phyloP scores from a whole-genome alignment of 1,140 invertebrate genomes.

The Neocloeon triangulifer region DNA sequence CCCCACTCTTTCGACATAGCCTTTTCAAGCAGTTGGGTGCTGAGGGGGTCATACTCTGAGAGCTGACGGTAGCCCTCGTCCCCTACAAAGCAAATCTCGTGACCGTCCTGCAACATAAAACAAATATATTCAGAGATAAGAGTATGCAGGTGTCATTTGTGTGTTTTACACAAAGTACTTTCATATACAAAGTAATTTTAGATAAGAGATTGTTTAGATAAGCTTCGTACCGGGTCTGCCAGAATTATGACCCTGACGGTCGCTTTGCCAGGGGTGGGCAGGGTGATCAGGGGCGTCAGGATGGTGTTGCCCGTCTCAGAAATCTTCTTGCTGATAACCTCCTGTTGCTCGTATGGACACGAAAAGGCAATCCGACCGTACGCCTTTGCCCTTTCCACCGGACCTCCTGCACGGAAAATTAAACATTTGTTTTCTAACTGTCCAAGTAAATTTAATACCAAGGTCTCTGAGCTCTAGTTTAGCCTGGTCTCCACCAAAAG shows the following conservation, averaged over 20 bases:
- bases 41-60: conserved; percentile 66
- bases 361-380: conserved; percentile 92
- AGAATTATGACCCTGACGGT: conserved; percentile 89
- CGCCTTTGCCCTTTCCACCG: conserved; percentile 67
- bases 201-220: background rate
- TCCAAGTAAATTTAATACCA: conserved; percentile 26
- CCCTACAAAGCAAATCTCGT: conserved; percentile 98
- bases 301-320: conserved; percentile 49
- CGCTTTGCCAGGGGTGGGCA: conserved; percentile 92
- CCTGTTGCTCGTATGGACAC: conserved; percentile 50
- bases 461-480: conserved; percentile 52
- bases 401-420: conserved; percentile 26
- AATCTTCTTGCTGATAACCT: conserved; percentile 48
- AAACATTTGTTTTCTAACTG: too few relatives aligned
- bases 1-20: too few relatives aligned
- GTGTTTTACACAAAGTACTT: background rate
- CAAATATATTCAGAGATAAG: too few relatives aligned
- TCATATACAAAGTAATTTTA: background rate
- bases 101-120: conserved; percentile 53
- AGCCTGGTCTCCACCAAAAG: conserved; percentile 47
- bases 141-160: too few relatives aligned
- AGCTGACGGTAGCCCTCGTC: conserved; percentile 81
- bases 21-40: conserved; percentile 54
- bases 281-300: conserved; percentile 62
- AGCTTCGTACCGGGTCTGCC: conserved; percentile 54